A percentile compares a stretch with the other conserved stretches of the same genome.
Conservation (phyloP, 2,113 vertebrate species). For the Mastomys coucha region DNA sequence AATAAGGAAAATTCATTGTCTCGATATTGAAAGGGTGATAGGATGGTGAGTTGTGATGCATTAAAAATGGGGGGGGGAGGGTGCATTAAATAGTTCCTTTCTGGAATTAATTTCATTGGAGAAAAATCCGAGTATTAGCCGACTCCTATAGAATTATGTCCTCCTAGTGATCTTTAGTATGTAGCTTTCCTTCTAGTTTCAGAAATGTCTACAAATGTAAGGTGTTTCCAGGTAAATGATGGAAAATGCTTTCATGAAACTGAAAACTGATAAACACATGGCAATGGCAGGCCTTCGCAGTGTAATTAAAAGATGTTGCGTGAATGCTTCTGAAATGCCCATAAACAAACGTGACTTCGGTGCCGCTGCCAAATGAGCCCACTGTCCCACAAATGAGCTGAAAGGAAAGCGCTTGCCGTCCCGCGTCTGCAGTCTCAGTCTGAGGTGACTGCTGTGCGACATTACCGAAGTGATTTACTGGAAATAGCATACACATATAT, state of each 20-base stretch:
- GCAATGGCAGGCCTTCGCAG: background rate
- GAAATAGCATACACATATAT: background rate
- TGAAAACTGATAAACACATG: conserved; percentile 15
- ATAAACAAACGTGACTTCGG: conserved; percentile 60
- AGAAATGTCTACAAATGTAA: conserved; percentile 60
- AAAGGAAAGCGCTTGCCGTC: background rate
- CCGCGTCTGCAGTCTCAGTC: background rate
- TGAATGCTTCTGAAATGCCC: conserved; percentile 54
- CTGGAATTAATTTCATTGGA: conserved; percentile 35
- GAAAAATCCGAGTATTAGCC: conserved; percentile 3
- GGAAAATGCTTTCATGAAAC: conserved; percentile 60
- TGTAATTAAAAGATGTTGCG: conserved; percentile 32
- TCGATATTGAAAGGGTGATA: conserved; percentile 13
- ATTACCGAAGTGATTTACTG: conserved; percentile 33
- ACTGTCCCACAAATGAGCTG: background rate
- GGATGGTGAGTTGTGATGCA: conserved; percentile 38
- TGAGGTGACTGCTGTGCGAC: conserved; percentile 14
- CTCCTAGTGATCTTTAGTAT: background rate
- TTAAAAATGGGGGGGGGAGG: background rate
- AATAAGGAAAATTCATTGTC: background rate
- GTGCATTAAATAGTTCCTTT: background rate
- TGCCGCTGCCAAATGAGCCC: background rate
- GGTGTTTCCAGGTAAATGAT: conserved; percentile 36
- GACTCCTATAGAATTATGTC: background rate
- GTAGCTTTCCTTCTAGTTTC: conserved; percentile 9